phyloP scores from a whole-genome alignment of 2,888 invertebrate species.

The Pelosia muscerda region DNA sequence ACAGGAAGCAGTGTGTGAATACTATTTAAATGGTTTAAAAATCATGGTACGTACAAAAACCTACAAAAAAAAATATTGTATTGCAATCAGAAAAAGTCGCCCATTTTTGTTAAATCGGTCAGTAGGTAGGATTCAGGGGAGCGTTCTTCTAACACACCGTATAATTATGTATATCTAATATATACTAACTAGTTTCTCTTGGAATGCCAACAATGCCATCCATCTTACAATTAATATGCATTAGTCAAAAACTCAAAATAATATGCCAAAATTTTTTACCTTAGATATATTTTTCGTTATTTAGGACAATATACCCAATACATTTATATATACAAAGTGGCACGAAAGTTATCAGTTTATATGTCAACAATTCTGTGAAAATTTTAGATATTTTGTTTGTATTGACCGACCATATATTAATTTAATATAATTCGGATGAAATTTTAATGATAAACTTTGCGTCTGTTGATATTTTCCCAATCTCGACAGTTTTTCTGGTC shows the following conservation, averaged over 20 bases:
- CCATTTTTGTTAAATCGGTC: no score
- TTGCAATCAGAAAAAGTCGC: no score
- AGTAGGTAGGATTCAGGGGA: no score
- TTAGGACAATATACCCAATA: not conserved
- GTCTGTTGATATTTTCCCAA: not conserved
- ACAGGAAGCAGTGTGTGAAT: no score
- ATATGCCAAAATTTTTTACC: not conserved
- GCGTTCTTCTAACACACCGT: no score
- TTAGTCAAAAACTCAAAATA: not conserved
- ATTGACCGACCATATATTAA: no score
- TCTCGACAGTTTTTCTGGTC: not conserved
- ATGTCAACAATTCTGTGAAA: no score
- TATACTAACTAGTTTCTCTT: not conserved
- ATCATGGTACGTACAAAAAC: no score
- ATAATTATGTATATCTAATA: not conserved
- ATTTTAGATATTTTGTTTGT: no score
- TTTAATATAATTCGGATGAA: not conserved
- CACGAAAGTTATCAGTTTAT: constrained; percentile 1
- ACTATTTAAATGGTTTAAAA: no score
- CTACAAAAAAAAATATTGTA: no score
- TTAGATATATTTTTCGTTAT: not conserved
- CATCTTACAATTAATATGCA: not conserved
- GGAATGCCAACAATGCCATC: not conserved
- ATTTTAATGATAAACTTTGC: not conserved
- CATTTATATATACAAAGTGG: not conserved